Percentiles rank a stretch among this genome's conserved stretches.
These are phyloP conservation scores for Pyrrhosoma nymphula DNA, from an alignment of 2,888 invertebrate genomes.

Conservation along the genomic window DNA sequence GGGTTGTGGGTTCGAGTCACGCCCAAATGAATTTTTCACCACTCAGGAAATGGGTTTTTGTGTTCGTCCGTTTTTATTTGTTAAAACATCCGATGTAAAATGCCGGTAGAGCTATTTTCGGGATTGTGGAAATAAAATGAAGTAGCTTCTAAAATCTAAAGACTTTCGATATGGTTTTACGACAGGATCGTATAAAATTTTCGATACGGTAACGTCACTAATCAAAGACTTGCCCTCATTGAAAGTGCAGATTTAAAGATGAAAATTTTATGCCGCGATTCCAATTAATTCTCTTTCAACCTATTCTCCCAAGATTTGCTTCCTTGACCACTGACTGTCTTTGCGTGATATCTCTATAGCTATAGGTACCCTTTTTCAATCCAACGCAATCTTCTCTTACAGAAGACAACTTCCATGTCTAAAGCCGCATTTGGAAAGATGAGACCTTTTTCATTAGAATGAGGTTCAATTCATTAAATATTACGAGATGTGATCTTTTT, in stretches of 20 bases:
- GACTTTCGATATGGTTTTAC: background rate
- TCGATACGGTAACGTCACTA: background rate
- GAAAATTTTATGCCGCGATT: no score
- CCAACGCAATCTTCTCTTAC: background rate
- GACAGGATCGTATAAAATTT: background rate
- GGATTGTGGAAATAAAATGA: background rate
- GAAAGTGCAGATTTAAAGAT: background rate
- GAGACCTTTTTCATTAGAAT: no score
- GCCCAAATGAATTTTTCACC: no score
- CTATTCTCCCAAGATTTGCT: background rate
- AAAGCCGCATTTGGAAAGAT: no score
- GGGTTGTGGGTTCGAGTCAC: no score
- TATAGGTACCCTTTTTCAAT: background rate
- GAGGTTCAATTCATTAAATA: no score
- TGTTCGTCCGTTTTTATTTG: no score
- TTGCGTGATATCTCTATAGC: background rate
- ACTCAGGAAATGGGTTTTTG: no score
- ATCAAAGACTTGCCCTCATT: background rate
- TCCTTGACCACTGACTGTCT: background rate
- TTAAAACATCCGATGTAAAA: no score
- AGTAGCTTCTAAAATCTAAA: background rate
- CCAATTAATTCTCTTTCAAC: background rate
- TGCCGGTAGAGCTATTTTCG: background rate
- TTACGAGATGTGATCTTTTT: no score
- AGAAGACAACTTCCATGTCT: no score